These are phyloP conservation scores for Agapetus fuscipes DNA, from an alignment of 2,888 invertebrate species.

Conservation along the genomic window DNA sequence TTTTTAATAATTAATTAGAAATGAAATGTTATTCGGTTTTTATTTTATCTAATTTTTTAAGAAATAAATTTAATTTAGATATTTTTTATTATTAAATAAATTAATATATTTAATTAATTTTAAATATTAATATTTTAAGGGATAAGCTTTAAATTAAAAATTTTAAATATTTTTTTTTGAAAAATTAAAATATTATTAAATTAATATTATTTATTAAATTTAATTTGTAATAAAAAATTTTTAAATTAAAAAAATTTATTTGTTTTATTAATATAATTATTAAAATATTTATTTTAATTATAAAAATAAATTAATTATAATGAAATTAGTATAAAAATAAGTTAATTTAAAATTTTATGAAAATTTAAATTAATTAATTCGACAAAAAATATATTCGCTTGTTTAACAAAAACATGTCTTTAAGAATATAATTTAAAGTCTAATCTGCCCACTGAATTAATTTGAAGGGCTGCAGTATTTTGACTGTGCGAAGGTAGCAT, in stretches of 20 bases:
- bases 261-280: slow-evolving; percentile 36
- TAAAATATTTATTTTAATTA: slow-evolving; percentile 29
- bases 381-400: slow-evolving; percentile 56
- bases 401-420: slow-evolving; percentile 74
- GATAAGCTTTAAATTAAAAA: slow-evolving; percentile 51
- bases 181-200: too few species aligned
- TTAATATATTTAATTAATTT: slow-evolving; percentile 29
- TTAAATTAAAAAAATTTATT: slow-evolving; percentile 43
- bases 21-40: slow-evolving; percentile 58
- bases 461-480: slow-evolving; percentile 70
- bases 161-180: slow-evolving; percentile 43
- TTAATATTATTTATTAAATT: slow-evolving; percentile 49
- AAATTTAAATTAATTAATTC: slow-evolving; percentile 43
- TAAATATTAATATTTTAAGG: slow-evolving; percentile 32
- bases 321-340: too few species aligned
- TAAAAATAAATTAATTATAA: too few species aligned
- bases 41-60: slow-evolving; percentile 59
- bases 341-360: too few species aligned
- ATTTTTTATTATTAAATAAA: slow-evolving; percentile 26
- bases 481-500: slow-evolving; percentile 76
- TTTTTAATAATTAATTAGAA: slow-evolving; percentile 49
- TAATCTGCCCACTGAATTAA: slow-evolving; percentile 60
- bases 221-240: slow-evolving; percentile 38
- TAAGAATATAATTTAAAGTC: slow-evolving; percentile 51
- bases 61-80: slow-evolving; percentile 47